Percentiles rank a stretch among this genome's conserved stretches.
phyloP scores from a whole-genome alignment of 1,140 invertebrate species.

The Anastrepha ludens region DNA sequence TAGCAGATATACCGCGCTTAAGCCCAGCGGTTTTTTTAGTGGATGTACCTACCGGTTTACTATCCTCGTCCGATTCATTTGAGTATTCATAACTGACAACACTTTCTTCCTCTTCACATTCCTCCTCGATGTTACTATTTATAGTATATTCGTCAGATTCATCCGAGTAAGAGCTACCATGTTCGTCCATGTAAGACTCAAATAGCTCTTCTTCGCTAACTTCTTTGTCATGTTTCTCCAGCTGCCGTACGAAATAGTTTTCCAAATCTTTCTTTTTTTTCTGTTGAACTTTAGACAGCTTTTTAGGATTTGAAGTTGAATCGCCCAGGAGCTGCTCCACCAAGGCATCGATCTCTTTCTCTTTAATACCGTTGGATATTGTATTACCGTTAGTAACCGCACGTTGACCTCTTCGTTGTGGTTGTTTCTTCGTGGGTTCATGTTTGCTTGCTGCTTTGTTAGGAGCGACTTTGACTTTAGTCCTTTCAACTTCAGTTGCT shows the following conservation, averaged over 20 bases:
- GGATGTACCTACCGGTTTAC: neutral
- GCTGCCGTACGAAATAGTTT: conserved; percentile 39
- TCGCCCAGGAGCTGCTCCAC: conserved; percentile 49
- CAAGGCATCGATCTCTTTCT: conserved; percentile 13
- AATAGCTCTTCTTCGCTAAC: neutral
- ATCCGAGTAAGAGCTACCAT: conserved; percentile 13
- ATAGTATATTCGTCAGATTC: conserved; percentile 20
- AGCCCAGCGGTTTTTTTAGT: neutral
- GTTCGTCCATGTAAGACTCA: neutral
- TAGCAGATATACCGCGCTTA: neutral
- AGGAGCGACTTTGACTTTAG: neutral
- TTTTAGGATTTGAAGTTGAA: conserved; percentile 21
- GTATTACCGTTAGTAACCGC: conserved; percentile 17
- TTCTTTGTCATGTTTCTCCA: conserved; percentile 44
- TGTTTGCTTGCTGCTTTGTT: conserved; percentile 10
- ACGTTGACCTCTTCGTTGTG: neutral
- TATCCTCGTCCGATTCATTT: neutral
- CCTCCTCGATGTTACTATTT: conserved; percentile 17
- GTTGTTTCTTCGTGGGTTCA: conserved; percentile 1
- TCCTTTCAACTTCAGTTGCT: neutral
- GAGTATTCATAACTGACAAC: neutral
- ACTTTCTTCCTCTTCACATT: conserved; percentile 34
- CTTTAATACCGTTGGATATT: neutral
- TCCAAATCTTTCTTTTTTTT: conserved; percentile 56
- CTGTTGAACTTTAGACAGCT: conserved; percentile 52